Percentiles rank a stretch among this genome's conserved stretches.
These are phyloP conservation scores for Elephas maximus DNA, from an alignment of 2,113 vertebrate genomes.

Conservation along the genomic window DNA sequence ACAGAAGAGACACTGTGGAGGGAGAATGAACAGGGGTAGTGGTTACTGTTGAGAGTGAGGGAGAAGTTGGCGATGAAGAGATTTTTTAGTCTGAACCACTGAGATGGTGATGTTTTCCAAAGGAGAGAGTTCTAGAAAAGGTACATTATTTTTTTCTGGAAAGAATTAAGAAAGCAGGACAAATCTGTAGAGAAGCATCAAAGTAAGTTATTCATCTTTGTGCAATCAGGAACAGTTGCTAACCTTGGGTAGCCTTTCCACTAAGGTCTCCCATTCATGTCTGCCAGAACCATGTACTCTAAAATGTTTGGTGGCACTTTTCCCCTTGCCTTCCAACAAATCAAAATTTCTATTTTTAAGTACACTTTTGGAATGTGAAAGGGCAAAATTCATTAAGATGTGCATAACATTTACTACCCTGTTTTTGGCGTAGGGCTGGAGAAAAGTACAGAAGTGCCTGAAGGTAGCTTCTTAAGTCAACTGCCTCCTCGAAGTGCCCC, in stretches of 20 bases:
- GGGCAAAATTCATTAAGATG: not conserved
- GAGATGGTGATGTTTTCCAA: not conserved
- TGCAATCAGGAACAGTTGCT: not conserved
- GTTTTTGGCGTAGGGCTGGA: not conserved
- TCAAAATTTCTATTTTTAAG: not conserved
- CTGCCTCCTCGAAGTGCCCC: not conserved
- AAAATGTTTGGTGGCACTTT: not conserved
- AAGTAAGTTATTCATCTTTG: not conserved
- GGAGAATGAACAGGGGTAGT: not conserved
- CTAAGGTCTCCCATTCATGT: not conserved
- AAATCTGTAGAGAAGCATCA: not conserved
- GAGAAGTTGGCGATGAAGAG: not conserved
- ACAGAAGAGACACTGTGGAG: not conserved
- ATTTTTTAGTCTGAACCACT: not conserved
- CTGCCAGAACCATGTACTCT: not conserved
- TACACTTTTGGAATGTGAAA: not conserved
- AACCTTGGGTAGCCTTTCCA: not conserved
- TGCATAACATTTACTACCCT: not conserved
- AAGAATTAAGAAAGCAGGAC: conserved; percentile 2
- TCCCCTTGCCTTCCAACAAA: not conserved
- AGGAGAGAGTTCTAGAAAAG: not conserved
- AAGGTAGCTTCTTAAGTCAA: not conserved
- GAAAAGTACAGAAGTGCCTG: not conserved
- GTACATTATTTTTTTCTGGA: not conserved
- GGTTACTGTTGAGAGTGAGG: not conserved